Conservation (phyloP, 2,113 vertebrate genomes). For the Panthera tigris region DNA sequence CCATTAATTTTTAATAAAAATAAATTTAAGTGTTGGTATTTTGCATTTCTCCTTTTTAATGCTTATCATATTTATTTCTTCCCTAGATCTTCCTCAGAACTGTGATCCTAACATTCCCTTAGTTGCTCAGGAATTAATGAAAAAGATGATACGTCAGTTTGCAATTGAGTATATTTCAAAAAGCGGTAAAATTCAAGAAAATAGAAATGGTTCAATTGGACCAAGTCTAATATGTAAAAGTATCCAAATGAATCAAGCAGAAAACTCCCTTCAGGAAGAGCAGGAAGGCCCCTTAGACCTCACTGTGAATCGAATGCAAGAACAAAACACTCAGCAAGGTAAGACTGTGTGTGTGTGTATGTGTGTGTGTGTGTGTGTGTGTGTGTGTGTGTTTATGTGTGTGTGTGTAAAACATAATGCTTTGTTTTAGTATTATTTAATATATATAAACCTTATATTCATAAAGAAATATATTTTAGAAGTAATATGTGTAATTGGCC, state of each 20-base stretch:
- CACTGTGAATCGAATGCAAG: conserved; percentile 93
- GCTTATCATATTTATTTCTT: conserved; percentile 76
- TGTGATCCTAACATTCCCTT: conserved; percentile 97
- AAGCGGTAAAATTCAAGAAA: conserved; percentile 93
- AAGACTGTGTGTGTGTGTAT: conserved; percentile 58
- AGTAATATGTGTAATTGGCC: neutral
- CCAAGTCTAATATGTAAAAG: conserved; percentile 87
- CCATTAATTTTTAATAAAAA: conserved; percentile 52
- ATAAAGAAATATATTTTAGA: neutral
- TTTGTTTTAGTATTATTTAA: conserved; percentile 5
- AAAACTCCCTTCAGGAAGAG: conserved; percentile 89
- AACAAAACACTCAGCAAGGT: conserved; percentile 92
- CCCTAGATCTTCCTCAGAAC: conserved; percentile 94
- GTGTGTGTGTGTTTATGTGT: neutral
- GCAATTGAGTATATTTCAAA: conserved; percentile 98
- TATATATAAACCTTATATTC: neutral
- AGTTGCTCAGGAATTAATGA: conserved; percentile 99
- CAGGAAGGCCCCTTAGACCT: conserved; percentile 97
- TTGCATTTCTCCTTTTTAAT: conserved; percentile 64
- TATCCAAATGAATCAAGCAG: conserved; percentile 88
- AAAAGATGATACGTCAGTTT: conserved; percentile 99
- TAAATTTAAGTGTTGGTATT: neutral
- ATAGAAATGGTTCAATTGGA: conserved; percentile 90
- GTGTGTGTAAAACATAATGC: neutral
- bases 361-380: neutral